Evolutionary conservation across 1,140 invertebrate genomes (phyloP).

Genomic region (Berghia stephanieae): DNA sequence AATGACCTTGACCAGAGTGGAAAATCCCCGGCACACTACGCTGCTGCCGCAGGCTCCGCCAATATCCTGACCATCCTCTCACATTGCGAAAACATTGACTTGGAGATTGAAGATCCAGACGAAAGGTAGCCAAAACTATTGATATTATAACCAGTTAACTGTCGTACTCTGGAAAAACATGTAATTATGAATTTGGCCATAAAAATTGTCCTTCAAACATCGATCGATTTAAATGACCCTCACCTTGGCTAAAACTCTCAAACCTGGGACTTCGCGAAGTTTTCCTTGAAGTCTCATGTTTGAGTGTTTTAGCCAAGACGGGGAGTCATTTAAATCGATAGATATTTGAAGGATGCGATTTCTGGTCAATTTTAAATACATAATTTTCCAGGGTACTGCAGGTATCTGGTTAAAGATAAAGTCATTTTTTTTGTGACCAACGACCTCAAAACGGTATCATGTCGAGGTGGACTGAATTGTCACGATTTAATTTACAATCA

Average conservation of each 20-base stretch:
- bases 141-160: neutral
- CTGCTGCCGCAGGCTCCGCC: constrained; percentile 55
- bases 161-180: too few species aligned
- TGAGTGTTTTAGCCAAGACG: neutral
- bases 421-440: neutral
- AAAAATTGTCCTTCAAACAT: too few species aligned
- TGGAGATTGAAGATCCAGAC: constrained; percentile 55
- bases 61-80: constrained; percentile 45
- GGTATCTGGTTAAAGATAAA: neutral
- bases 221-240: too few species aligned
- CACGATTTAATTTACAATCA: neutral
- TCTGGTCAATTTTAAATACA: too few species aligned
- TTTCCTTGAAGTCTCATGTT: too few species aligned
- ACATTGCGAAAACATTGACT: constrained; percentile 33
- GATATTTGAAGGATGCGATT: too few species aligned
- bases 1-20: constrained; percentile 48
- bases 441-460: neutral
- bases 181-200: too few species aligned
- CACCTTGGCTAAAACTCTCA: too few species aligned
- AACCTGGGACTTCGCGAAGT: too few species aligned
- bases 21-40: constrained; percentile 56
- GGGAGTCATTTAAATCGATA: too few species aligned
- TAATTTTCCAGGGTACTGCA: neutral
- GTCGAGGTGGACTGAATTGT: neutral
- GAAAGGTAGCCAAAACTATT: constrained; percentile 43